Conservation (phyloP, 2,888 invertebrate species). For the Aleiodes leptofemur region DNA sequence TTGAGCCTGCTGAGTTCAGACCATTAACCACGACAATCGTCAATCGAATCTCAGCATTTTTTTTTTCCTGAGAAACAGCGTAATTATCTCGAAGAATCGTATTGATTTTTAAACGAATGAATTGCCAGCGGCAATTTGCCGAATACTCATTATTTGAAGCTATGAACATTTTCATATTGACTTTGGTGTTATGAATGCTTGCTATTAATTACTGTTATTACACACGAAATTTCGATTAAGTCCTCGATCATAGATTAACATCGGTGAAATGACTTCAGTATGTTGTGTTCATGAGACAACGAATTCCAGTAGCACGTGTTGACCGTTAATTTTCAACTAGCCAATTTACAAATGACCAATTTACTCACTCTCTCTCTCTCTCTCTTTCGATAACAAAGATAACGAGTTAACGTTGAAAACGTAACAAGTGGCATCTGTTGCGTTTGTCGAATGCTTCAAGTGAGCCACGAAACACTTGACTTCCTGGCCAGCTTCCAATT, state of each 20-base stretch:
- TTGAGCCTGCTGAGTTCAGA: not conserved
- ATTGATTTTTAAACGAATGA: conserved; percentile 3
- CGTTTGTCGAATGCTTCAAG: conserved; percentile 65
- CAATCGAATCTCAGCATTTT: conserved; percentile 14
- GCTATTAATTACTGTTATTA: too few relatives aligned
- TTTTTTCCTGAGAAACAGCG: not conserved
- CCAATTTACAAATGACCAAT: conserved; percentile 2
- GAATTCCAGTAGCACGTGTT: too few relatives aligned
- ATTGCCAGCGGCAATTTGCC: not conserved
- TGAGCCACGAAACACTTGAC: conserved; percentile 66
- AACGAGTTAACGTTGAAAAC: conserved; percentile 50
- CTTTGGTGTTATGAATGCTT: too few relatives aligned
- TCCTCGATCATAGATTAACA: too few relatives aligned
- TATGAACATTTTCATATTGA: too few relatives aligned
- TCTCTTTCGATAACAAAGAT: conserved; percentile 9
- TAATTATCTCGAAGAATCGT: conserved; percentile 6
- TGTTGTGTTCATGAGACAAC: too few relatives aligned
- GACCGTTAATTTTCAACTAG: too few relatives aligned
- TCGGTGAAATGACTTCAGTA: too few relatives aligned
- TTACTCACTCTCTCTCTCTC: too few relatives aligned
- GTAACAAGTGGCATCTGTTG: conserved; percentile 75
- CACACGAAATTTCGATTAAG: too few relatives aligned
- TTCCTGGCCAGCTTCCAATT: conserved; percentile 72
- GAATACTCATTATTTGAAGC: not conserved
- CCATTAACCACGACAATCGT: not conserved